Evolutionary conservation across 2,113 vertebrate species (phyloP).

Genomic region (Mustela lutreola): DNA sequence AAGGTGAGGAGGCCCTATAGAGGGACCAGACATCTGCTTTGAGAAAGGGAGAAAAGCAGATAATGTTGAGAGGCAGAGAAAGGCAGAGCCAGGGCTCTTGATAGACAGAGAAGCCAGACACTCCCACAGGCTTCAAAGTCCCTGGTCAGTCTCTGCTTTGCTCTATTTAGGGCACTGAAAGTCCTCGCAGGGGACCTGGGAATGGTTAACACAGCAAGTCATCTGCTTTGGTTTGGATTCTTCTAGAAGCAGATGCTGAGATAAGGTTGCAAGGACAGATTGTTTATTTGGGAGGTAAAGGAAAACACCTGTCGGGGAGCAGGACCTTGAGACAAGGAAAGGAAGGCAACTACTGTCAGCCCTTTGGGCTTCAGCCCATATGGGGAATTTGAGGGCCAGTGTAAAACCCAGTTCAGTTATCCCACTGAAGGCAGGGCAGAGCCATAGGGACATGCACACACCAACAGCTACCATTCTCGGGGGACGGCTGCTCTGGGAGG

Average conservation of each 20-base stretch:
- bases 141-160: background rate
- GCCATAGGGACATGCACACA: rapidly evolving
- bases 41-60: slow-evolving; percentile 58
- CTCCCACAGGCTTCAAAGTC: background rate
- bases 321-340: background rate
- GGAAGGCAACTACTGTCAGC: rapidly evolving
- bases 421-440: background rate
- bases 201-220: background rate
- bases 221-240: background rate
- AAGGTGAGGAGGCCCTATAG: slow-evolving; percentile 33
- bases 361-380: rapidly evolving
- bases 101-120: background rate
- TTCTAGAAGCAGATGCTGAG: background rate
- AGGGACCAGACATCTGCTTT: slow-evolving; percentile 50
- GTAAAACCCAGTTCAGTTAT: rapidly evolving
- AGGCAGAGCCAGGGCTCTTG: background rate
- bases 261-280: background rate
- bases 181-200: background rate
- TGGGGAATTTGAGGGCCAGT: rapidly evolving
- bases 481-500: background rate
- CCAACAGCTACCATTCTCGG: rapidly evolving
- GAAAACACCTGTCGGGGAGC: background rate
- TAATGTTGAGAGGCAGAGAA: background rate
- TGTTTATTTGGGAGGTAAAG: background rate
- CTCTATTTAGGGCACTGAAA: background rate